Evolutionary conservation across 2,797 vertebrate genomes (phyloP).

Genomic region (Heteromormyrus szaboi): DNA sequence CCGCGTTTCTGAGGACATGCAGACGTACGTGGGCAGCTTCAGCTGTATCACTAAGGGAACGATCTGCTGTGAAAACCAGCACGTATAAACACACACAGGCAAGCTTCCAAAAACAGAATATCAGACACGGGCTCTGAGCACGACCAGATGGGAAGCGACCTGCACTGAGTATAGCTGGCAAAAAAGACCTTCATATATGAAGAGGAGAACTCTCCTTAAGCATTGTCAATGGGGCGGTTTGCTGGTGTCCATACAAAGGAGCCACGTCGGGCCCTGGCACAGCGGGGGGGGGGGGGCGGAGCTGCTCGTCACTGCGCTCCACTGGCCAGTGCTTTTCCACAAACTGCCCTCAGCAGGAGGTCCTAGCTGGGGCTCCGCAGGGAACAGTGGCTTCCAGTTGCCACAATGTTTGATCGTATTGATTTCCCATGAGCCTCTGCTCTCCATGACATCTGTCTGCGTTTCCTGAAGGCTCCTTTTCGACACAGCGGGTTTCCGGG

Average conservation of each 20-base stretch:
- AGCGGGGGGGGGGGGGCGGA: not conserved
- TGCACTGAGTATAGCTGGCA: not conserved
- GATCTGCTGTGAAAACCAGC: not conserved
- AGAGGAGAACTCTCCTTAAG: not conserved
- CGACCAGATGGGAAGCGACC: not conserved
- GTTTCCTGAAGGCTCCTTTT: not conserved
- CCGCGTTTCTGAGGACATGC: not conserved
- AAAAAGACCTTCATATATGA: not conserved
- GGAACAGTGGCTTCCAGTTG: not conserved
- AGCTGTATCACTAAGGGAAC: not conserved
- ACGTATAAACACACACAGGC: not conserved
- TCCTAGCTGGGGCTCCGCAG: not conserved
- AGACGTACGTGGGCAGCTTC: not conserved
- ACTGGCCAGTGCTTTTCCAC: not conserved
- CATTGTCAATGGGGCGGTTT: not conserved
- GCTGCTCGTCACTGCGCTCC: no score
- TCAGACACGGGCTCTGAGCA: not conserved
- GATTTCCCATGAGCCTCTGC: slow-evolving; percentile 14
- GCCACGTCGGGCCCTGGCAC: not conserved
- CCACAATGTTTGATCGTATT: not conserved
- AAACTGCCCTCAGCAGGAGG: not conserved
- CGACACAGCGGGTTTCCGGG: not conserved
- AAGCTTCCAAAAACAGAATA: not conserved
- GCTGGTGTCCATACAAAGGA: not conserved
- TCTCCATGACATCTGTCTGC: not conserved